Percentiles rank a stretch among this genome's conserved stretches.
These are phyloP conservation scores for Morphnarchus princeps DNA, from an alignment of 2,113 vertebrate species.

Conservation along the genomic window DNA sequence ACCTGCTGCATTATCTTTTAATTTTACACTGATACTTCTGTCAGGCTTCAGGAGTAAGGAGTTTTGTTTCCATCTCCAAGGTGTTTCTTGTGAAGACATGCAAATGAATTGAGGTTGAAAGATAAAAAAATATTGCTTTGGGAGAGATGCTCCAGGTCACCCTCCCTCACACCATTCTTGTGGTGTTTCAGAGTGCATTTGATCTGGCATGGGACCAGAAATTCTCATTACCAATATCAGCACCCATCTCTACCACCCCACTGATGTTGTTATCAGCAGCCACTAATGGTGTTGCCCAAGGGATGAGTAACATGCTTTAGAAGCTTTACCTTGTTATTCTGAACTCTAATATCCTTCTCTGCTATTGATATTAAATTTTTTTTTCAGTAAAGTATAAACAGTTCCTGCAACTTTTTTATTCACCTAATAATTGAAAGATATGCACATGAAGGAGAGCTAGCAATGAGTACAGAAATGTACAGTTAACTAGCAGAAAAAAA, in stretches of 20 bases:
- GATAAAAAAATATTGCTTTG: not conserved
- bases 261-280: not conserved
- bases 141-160: not conserved
- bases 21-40: not conserved
- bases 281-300: not conserved
- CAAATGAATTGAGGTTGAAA: not conserved
- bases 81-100: not conserved
- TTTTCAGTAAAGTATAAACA: not conserved
- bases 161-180: not conserved
- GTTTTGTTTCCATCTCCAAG: not conserved
- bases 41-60: not conserved
- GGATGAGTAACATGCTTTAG: not conserved
- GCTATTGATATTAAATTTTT: not conserved
- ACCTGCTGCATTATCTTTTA: not conserved
- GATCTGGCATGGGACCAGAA: not conserved
- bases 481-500: not conserved
- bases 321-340: not conserved
- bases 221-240: not conserved
- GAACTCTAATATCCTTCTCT: not conserved
- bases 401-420: not conserved
- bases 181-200: not conserved
- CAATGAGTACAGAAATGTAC: not conserved
- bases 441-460: not conserved
- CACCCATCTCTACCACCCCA: not conserved
- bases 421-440: not conserved